Evolutionary conservation across 1,140 invertebrate species (phyloP), one percentile per base, ranked within the genome.

Genomic region (Monomorium pharaonis): DNA sequence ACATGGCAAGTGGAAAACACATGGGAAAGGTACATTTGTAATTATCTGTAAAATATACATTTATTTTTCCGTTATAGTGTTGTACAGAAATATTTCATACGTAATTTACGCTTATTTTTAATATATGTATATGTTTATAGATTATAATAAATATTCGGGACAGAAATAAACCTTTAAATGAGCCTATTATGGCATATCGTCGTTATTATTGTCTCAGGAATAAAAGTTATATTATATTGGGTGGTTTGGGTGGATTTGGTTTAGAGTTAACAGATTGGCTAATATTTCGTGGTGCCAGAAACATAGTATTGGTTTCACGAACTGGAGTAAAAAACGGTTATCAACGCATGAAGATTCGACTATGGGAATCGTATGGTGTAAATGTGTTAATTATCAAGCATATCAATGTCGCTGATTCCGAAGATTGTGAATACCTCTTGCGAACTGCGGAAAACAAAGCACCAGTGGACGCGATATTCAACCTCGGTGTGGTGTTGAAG

Each of bases 231-330:
- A 92, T 96, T 18, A 91, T 96, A 58, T 80, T 96, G 58, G 96
- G 98, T 51, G 98, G 98, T 76, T 94, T 98, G 0, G 98, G 98
- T 72, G 98, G 98, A n/a, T 97, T 98, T 92, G 98, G 98, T 33
- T 94, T 98, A 1, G 98, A 98, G 92, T 92, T 98, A 62, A 96
- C 96, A 1, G 96, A 97, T 86, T 98, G 97, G 97, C 89, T 98
- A 58, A 94, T 98, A 24, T 91, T 96, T 24, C 95, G 97, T 62
- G 97, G 97, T 3, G 97, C 96, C 2, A 96, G 91, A 69, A 96
- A 96, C 78, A 70, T 98, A 2, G 94, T 98, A 0, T 93, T 98
- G 0, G 97, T 97, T 0, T 97, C 97, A 10, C 95, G 98, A 72
- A 96, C 94, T 49, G 97, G 97, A 9, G 92, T 97, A 0, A 94